Evolutionary conservation across 1,140 invertebrate genomes (phyloP).

Genomic region (Rhopalosiphum padi): DNA sequence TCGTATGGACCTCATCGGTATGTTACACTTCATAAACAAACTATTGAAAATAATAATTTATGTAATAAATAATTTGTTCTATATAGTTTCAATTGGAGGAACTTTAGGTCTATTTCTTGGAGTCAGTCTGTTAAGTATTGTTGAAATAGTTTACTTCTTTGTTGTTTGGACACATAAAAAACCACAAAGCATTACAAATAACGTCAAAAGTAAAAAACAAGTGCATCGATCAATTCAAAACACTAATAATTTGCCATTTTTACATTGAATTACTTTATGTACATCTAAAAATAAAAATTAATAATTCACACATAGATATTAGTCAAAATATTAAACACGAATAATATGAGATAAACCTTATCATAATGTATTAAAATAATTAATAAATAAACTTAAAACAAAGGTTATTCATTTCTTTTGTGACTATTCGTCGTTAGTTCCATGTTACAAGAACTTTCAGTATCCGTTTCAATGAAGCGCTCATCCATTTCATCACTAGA

Average conservation of each 20-base stretch:
- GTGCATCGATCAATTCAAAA: neutral
- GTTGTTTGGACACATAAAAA: constrained; percentile 62
- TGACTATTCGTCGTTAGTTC: neutral
- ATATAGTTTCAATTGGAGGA: constrained; percentile 70
- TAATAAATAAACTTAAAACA: constrained; percentile 4
- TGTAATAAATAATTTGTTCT: constrained; percentile 17
- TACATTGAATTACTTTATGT: constrained; percentile 18
- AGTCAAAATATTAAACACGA: neutral
- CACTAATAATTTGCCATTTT: constrained; percentile 29
- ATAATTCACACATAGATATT: neutral
- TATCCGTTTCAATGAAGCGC: neutral
- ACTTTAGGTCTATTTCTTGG: constrained; percentile 71
- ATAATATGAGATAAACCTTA: neutral
- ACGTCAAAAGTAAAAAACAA: neutral
- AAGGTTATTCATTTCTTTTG: neutral
- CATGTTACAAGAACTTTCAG: neutral
- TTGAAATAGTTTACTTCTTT: constrained; percentile 69
- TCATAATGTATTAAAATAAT: neutral
- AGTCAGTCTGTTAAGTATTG: constrained; percentile 70
- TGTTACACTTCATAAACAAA: constrained; percentile 51
- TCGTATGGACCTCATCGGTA: constrained; percentile 71
- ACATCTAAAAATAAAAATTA: neutral
- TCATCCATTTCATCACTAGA: neutral
- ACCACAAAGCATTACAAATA: neutral
- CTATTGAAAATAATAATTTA: neutral